A percentile compares a stretch with the other conserved stretches of the same genome.
phyloP scores from a whole-genome alignment of 2,888 invertebrate species.

The Caenorhabditis sp. region DNA sequence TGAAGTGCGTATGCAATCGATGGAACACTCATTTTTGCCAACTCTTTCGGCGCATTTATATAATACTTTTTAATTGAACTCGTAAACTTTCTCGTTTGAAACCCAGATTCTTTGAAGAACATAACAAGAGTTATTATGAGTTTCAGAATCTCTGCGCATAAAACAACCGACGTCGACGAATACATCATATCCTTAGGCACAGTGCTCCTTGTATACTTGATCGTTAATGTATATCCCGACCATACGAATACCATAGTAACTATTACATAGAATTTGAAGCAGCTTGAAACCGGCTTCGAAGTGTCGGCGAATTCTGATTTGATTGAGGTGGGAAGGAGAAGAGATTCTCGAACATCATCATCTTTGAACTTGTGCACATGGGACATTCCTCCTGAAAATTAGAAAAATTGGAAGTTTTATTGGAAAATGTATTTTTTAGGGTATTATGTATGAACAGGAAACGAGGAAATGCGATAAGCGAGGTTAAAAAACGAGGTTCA shows the following conservation, averaged over 20 bases:
- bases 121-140: constrained; percentile 58
- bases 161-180: constrained; percentile 65
- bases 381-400: constrained; percentile 16
- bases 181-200: constrained; percentile 58
- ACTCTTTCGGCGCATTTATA: constrained; percentile 66
- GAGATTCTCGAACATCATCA: constrained; percentile 14
- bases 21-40: constrained; percentile 71
- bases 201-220: constrained; percentile 67
- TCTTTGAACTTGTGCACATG: constrained; percentile 27
- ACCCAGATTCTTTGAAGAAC: constrained; percentile 55
- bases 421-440: not conserved
- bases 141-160: constrained; percentile 67
- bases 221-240: constrained; percentile 70
- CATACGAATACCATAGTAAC: constrained; percentile 68
- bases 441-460: no score
- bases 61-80: constrained; percentile 57
- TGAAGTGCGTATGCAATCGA: constrained; percentile 71
- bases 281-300: not conserved
- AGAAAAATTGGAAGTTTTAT: not conserved
- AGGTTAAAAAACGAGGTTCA: no score
- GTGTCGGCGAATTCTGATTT: not conserved
- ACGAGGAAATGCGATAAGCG: no score
- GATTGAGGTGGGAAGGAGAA: constrained; percentile 13
- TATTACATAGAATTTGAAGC: constrained; percentile 65
- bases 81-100: constrained; percentile 28